Evolutionary conservation across 2,888 invertebrate species (phyloP), one percentile per base, ranked within the genome.

Genomic region (Macrophya annulata): DNA sequence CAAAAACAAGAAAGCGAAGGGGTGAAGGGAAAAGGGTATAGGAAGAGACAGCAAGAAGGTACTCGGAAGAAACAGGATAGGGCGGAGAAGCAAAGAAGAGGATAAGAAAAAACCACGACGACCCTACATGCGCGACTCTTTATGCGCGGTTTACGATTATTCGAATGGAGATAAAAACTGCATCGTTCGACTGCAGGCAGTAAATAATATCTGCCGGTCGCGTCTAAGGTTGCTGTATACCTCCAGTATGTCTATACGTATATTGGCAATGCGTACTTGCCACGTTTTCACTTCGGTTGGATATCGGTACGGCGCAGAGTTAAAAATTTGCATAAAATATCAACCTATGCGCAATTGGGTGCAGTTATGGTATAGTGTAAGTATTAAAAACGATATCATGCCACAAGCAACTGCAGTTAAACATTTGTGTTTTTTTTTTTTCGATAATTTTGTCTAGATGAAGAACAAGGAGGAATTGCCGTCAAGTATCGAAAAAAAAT

Each of bases 131-230:
- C 84, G 84, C 79, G 85, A 85, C 85, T 71, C 85, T 81, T 85
- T 74, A 72, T 84, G 48, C 74, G 83, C 65, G 51, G 51, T 76
- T 83, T 84, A 85, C 85, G 85, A 76, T 85, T 65, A 74, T 65
- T 85, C 85, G 45, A 71, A 65, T 72, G 62, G 83, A 74, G 84
- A 85, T 85, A 84, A 85, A 82, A 85, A 55, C 68, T 37, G 43
- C 74, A 82, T 37, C 65, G 85, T 74, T 62, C 85, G 55, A 82
- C 45, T 31, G 31, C 51, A 76, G 59, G 85, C 51, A 59, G 84
- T 85, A 85, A 85, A 85, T 85, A 85, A 85, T 84, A 84, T 84
- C 72, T 25, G 59, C 86, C 81, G 76, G 86, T 43, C 77, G 82
- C 85, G 81, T 85, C 82, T 85, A 85, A 74, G 68, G 71, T 51